phyloP scores from a whole-genome alignment of 1,140 invertebrate genomes.

The Drepana arcuata region DNA sequence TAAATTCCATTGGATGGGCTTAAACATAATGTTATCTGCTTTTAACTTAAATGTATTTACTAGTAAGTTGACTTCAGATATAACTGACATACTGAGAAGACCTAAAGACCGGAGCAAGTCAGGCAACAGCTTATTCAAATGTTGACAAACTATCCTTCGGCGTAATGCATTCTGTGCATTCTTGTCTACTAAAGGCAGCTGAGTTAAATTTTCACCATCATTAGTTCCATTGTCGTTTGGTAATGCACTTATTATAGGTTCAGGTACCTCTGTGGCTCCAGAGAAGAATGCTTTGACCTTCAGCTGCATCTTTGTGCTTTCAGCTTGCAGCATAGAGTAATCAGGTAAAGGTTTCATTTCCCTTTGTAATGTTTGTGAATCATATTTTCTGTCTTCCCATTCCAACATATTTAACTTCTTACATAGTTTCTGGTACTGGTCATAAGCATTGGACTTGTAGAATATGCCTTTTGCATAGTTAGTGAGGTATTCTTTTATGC shows the following conservation, averaged over 20 bases:
- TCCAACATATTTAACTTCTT: conserved; percentile 71
- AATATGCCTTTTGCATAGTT: conserved; percentile 55
- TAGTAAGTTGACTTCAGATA: conserved; percentile 64
- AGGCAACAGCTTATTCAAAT: conserved; percentile 70
- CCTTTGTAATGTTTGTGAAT: conserved; percentile 41
- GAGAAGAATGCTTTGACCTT: conserved; percentile 73
- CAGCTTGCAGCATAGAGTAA: conserved; percentile 72
- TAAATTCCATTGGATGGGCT: conserved; percentile 71
- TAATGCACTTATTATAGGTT: conserved; percentile 15
- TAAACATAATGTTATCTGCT: conserved; percentile 75
- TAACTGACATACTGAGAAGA: conserved; percentile 41
- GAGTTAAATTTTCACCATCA: conserved; percentile 38
- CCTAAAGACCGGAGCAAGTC: conserved; percentile 55
- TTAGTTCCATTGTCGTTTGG: conserved; percentile 20
- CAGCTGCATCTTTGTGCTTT: conserved; percentile 70
- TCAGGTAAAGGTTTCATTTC: conserved; percentile 73
- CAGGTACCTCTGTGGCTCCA: conserved; percentile 53
- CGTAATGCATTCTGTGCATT: conserved; percentile 73
- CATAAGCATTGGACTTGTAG: conserved; percentile 57
- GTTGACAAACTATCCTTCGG: conserved; percentile 71
- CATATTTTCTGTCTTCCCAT: conserved; percentile 69
- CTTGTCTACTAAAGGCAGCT: conserved; percentile 72
- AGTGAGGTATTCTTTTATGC: conserved; percentile 70
- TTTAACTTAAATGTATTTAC: conserved; percentile 74
- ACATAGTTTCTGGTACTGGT: conserved; percentile 73